phyloP scores from a whole-genome alignment of 2,797 vertebrate genomes.

The Acanthis flammea region DNA sequence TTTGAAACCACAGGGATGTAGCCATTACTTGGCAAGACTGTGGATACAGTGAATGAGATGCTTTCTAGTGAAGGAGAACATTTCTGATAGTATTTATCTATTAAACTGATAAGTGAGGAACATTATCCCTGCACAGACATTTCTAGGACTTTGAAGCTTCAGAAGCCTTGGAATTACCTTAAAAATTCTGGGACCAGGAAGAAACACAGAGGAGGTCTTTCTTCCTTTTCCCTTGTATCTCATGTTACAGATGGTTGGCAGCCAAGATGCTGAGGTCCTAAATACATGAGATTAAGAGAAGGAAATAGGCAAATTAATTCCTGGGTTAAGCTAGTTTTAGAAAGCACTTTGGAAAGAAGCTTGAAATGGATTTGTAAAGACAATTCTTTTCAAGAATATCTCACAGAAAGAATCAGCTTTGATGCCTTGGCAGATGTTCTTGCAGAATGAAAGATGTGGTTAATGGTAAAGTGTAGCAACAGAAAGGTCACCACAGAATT shows the following conservation, averaged over 20 bases:
- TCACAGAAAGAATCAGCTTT: not conserved
- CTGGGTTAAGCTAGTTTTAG: not conserved
- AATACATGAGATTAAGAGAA: not conserved
- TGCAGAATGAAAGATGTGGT: not conserved
- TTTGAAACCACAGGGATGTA: not conserved
- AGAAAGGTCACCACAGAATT: not conserved
- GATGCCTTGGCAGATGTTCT: not conserved
- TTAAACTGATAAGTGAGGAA: not conserved
- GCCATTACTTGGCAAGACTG: not conserved
- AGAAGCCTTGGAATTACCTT: not conserved
- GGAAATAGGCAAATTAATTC: not conserved
- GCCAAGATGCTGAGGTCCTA: not conserved
- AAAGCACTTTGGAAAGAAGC: not conserved
- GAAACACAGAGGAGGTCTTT: not conserved
- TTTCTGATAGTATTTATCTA: not conserved
- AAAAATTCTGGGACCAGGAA: not conserved
- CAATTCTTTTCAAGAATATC: not conserved
- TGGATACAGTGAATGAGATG: not conserved
- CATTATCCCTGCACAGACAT: rapidly evolving
- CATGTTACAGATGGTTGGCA: not conserved
- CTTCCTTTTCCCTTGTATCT: not conserved
- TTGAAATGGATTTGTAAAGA: not conserved
- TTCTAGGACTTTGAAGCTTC: not conserved
- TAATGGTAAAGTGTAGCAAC: not conserved
- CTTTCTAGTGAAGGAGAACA: not conserved